A percentile compares a stretch with the other conserved stretches of the same genome.
phyloP scores from a whole-genome alignment of 2,888 invertebrate genomes.

The Lordiphosa fenestrarum region DNA sequence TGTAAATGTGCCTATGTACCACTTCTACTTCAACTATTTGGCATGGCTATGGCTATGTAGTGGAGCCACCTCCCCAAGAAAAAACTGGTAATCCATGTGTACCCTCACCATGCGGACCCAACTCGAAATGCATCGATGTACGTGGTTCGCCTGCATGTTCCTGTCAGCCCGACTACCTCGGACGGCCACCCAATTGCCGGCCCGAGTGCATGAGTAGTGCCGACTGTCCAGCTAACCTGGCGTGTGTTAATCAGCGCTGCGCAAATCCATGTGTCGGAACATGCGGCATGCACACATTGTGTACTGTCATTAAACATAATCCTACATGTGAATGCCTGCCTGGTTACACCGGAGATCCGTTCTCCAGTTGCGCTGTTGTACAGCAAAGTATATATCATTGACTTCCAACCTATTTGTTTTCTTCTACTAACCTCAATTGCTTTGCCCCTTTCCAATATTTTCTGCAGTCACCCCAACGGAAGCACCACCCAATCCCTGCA shows the following conservation, averaged over 20 bases:
- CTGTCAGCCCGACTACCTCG: constrained; percentile 88
- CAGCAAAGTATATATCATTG: constrained; percentile 79
- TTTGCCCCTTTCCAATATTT: not conserved
- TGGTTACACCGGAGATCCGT: constrained; percentile 90
- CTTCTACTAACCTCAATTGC: constrained; percentile 6
- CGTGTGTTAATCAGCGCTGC: constrained; percentile 90
- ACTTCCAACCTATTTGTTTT: not conserved
- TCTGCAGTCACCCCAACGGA: constrained; percentile 80
- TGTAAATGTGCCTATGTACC: constrained; percentile 53
- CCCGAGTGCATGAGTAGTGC: constrained; percentile 88
- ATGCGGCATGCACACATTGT: constrained; percentile 88
- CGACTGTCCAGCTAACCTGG: constrained; percentile 87
- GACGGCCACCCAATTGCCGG: constrained; percentile 91
- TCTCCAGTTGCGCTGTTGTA: constrained; percentile 85
- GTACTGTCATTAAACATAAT: constrained; percentile 88
- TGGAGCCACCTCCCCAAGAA: constrained; percentile 80
- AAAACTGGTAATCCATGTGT: constrained; percentile 88
- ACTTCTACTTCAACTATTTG: constrained; percentile 51
- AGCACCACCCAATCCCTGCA: constrained; percentile 86
- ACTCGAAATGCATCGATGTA: constrained; percentile 88
- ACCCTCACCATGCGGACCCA: constrained; percentile 91
- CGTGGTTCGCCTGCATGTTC: constrained; percentile 91
- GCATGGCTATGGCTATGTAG: constrained; percentile 65
- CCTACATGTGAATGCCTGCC: constrained; percentile 88
- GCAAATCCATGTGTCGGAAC: constrained; percentile 89